phyloP scores from a whole-genome alignment of 2,888 invertebrate genomes.

The Pachliopta kotzebuea region DNA sequence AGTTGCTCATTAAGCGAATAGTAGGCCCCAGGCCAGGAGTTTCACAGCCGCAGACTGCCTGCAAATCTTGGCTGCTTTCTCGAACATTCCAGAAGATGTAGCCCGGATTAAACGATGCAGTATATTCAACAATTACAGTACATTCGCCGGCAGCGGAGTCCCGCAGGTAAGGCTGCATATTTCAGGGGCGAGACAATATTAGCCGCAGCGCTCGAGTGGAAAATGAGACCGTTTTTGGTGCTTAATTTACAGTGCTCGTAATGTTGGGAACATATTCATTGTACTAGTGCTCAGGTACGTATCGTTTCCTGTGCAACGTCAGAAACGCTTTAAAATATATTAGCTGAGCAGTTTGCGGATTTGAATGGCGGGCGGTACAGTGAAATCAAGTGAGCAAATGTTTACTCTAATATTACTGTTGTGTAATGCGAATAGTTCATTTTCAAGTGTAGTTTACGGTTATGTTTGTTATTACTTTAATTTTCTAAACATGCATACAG shows the following conservation, averaged over 20 bases:
- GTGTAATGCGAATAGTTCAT: constrained; percentile 29
- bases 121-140: constrained; percentile 76
- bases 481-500: no score
- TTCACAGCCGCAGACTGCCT: constrained; percentile 62
- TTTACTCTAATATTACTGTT: constrained; percentile 35
- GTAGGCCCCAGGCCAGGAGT: constrained; percentile 73
- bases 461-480: not conserved
- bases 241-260: constrained; percentile 72
- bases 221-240: constrained; percentile 77
- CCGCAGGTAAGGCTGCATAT: constrained; percentile 75
- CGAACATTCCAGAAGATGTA: constrained; percentile 78
- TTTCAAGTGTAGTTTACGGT: constrained; percentile 21
- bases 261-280: constrained; percentile 61
- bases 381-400: constrained; percentile 44
- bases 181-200: constrained; percentile 76
- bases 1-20: constrained; percentile 62
- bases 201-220: constrained; percentile 82
- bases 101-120: constrained; percentile 74
- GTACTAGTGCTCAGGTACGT: constrained; percentile 52
- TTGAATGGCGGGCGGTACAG: constrained; percentile 46
- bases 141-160: constrained; percentile 52
- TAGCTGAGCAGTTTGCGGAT: constrained; percentile 53
- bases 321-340: constrained; percentile 55
- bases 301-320: constrained; percentile 42
- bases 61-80: constrained; percentile 76